Conservation (phyloP, 2,113 vertebrate genomes). For the Cyphomyrus plagiostoma region DNA sequence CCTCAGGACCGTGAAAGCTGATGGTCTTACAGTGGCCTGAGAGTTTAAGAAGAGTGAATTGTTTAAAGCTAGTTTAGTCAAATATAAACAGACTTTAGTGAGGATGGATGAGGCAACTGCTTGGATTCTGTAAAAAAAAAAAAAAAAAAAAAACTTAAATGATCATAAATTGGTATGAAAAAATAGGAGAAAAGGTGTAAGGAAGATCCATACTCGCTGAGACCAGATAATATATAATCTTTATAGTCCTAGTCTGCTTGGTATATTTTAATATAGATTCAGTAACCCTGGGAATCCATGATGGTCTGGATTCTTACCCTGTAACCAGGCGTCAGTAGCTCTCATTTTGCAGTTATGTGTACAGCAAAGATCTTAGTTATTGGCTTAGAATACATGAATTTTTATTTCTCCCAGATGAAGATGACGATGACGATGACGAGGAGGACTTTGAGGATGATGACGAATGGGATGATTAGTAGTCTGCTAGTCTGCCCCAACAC, state of each 20-base stretch:
- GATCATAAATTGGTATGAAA: background rate
- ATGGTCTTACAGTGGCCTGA: background rate
- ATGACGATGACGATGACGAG: conserved; percentile 90
- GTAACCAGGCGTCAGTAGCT: background rate
- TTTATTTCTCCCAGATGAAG: conserved; percentile 68
- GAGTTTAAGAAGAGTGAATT: background rate
- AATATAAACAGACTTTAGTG: background rate
- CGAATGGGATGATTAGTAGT: conserved; percentile 90
- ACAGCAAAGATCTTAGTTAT: background rate
- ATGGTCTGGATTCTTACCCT: background rate
- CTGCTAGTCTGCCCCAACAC: conserved; percentile 19
- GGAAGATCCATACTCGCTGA: background rate
- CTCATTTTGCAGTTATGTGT: background rate
- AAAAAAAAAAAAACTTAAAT: background rate
- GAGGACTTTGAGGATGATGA: conserved; percentile 97
- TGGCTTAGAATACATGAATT: background rate
- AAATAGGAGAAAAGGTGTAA: background rate
- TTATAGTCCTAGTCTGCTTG: background rate
- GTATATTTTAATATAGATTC: background rate
- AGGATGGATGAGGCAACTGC: background rate
- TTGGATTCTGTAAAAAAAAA: background rate
- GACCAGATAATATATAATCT: background rate
- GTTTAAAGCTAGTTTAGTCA: background rate
- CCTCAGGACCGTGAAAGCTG: background rate
- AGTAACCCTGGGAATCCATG: background rate